Conservation (phyloP, 2,888 invertebrate species). For the Synanthedon myopaeformis region DNA sequence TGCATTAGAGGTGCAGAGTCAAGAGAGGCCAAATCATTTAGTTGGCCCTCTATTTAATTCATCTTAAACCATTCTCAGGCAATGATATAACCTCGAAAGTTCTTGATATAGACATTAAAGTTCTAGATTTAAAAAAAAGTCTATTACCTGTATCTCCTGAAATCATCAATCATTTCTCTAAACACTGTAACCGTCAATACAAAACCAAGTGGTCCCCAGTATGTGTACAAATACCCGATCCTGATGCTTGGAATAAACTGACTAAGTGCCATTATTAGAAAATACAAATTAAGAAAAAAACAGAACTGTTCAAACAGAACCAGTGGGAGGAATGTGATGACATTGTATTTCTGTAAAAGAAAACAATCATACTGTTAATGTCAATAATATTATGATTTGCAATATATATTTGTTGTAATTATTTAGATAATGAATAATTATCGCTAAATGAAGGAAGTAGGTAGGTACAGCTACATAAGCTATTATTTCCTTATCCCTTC, state of each 20-base stretch:
- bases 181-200: slow-evolving; percentile 95
- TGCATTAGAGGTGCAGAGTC: no score
- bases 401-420: neutral
- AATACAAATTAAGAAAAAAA: slow-evolving; percentile 98
- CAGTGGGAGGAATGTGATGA: slow-evolving; percentile 88
- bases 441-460: no score
- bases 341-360: slow-evolving; percentile 89
- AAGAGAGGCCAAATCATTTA: no score
- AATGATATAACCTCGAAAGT: no score
- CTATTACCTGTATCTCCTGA: slow-evolving; percentile 79
- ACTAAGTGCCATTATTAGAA: slow-evolving; percentile 96
- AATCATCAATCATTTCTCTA: slow-evolving; percentile 97
- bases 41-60: no score
- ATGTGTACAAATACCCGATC: slow-evolving; percentile 98
- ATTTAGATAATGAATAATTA: no score
- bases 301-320: slow-evolving; percentile 99
- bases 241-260: slow-evolving; percentile 98
- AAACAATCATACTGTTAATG: neutral
- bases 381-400: neutral
- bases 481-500: no score
- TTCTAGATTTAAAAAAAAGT: no score
- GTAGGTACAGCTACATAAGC: no score
- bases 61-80: no score
- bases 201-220: slow-evolving; percentile 99
- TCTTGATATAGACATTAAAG: no score